phyloP scores from a whole-genome alignment of 1,140 invertebrate genomes.

The Ruditapes philippinarum region DNA sequence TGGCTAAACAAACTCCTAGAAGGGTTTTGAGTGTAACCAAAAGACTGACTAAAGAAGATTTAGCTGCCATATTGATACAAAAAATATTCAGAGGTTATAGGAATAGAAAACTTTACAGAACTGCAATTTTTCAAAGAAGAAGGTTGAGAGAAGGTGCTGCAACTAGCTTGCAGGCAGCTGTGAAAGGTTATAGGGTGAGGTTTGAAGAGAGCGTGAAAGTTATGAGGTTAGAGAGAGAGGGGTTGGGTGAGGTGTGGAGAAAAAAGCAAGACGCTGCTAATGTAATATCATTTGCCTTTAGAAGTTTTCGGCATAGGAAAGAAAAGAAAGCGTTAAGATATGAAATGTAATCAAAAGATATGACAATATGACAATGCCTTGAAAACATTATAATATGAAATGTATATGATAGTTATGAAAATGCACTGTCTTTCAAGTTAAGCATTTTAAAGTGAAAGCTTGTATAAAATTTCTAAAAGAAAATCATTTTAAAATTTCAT shows the following conservation, averaged over 20 bases:
- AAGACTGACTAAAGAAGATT: slow-evolving; percentile 18
- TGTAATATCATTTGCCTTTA: slow-evolving; percentile 49
- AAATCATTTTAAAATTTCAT: too few species aligned
- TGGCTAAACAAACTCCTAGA: slow-evolving; percentile 41
- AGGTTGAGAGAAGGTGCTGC: slow-evolving; percentile 10
- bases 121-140: not conserved
- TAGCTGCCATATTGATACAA: slow-evolving; percentile 53
- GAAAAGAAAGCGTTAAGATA: slow-evolving; percentile 9
- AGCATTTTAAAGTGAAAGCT: too few species aligned
- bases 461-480: too few species aligned
- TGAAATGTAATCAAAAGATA: slow-evolving; percentile 36
- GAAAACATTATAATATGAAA: too few species aligned
- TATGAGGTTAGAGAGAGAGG: not conserved
- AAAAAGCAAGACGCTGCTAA: slow-evolving; percentile 38
- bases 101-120: slow-evolving; percentile 42
- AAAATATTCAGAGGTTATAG: slow-evolving; percentile 51
- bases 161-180: slow-evolving; percentile 34
- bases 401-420: too few species aligned
- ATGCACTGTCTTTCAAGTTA: too few species aligned
- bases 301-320: slow-evolving; percentile 29
- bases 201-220: slow-evolving; percentile 1
- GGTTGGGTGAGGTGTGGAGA: slow-evolving; percentile 4
- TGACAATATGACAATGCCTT: too few species aligned
- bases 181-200: slow-evolving; percentile 37
- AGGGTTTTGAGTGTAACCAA: not conserved